Conservation (phyloP, 2,888 invertebrate genomes). For the Drosophila gaucha region DNA sequence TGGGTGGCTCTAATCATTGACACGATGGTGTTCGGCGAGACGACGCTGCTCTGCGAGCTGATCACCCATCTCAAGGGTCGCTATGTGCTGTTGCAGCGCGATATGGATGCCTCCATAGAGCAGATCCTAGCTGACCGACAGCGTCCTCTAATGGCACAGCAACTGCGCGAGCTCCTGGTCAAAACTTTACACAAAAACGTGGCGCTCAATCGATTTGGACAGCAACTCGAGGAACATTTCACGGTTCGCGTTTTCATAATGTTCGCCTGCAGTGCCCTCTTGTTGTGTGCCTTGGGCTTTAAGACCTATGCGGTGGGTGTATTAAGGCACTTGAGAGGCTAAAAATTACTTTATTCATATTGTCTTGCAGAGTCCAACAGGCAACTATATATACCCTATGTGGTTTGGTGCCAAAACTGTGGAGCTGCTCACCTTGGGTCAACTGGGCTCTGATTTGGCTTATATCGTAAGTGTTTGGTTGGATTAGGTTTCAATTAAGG, state of each 20-base stretch:
- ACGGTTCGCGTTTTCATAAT: conserved; percentile 73
- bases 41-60: conserved; percentile 60
- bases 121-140: conserved; percentile 41
- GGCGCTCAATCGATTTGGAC: conserved; percentile 64
- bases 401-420: conserved; percentile 73
- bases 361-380: conserved; percentile 67
- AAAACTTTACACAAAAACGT: conserved; percentile 55
- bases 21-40: conserved; percentile 70
- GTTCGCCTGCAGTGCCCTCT: conserved; percentile 69
- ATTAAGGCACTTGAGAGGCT: neutral
- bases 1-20: conserved; percentile 65
- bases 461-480: conserved; percentile 48
- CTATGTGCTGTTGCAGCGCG: conserved; percentile 64
- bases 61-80: conserved; percentile 74
- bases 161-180: conserved; percentile 56
- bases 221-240: conserved; percentile 65
- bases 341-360: neutral
- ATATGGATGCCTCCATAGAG: conserved; percentile 46
- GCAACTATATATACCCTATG: conserved; percentile 52
- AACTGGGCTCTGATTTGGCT: conserved; percentile 68
- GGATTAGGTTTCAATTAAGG: neutral
- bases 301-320: conserved; percentile 70
- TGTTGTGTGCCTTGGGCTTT: conserved; percentile 74
- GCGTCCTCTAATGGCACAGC: conserved; percentile 38
- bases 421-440: conserved; percentile 68